Percentiles rank a stretch among this genome's conserved stretches.
Evolutionary conservation across 2,888 invertebrate genomes (phyloP).

Genomic region (Gymnoscelis rufifasciata): DNA sequence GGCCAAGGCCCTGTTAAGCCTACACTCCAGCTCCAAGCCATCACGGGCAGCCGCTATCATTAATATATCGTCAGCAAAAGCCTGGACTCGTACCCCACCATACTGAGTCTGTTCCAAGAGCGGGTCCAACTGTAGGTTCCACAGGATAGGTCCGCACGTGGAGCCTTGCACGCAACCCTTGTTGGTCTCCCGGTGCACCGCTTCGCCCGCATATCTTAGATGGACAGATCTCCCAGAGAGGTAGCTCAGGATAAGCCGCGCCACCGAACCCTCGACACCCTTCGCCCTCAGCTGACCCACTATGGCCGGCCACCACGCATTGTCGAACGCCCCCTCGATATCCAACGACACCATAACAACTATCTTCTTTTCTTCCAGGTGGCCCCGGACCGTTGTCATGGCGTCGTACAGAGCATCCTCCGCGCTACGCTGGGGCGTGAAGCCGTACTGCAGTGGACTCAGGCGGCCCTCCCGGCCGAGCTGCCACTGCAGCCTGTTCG

Average conservation of each 20-base stretch:
- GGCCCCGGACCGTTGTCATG: not conserved
- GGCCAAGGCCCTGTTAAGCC: too few species aligned
- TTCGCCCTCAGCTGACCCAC: not conserved
- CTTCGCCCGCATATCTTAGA: not conserved
- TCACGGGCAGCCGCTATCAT: too few species aligned
- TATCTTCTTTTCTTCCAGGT: not conserved
- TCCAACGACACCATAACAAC: not conserved
- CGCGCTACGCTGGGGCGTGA: not conserved
- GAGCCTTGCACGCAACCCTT: not conserved
- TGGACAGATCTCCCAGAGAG: not conserved
- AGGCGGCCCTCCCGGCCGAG: not conserved
- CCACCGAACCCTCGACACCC: not conserved
- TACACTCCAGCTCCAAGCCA: too few species aligned
- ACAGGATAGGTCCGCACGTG: not conserved
- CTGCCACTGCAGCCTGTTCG: too few species aligned
- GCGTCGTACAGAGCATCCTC: not conserved
- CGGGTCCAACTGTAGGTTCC: not conserved
- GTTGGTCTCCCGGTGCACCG: not conserved
- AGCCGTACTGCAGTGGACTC: not conserved
- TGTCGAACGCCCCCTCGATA: not conserved
- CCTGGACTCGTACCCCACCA: not conserved
- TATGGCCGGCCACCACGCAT: not conserved
- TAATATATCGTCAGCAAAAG: not conserved
- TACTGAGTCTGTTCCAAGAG: not conserved
- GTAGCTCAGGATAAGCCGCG: not conserved